phyloP scores from a whole-genome alignment of 1,140 invertebrate species.

The Caerostris darwini region DNA sequence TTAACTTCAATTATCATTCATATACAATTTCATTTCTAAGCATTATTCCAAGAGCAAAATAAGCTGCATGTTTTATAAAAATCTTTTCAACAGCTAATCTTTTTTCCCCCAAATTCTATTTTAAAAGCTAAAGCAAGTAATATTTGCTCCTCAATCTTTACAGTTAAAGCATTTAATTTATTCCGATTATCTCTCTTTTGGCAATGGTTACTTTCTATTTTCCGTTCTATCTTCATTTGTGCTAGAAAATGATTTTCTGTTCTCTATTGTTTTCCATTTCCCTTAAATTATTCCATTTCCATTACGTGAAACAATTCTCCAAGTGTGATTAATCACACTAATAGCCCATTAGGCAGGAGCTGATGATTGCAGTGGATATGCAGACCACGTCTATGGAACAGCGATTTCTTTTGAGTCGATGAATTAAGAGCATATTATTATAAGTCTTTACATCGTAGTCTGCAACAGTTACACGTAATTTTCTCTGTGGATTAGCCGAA shows the following conservation, averaged over 20 bases:
- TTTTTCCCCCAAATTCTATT: too few species aligned
- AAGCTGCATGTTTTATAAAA: too few species aligned
- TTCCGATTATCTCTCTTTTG: too few species aligned
- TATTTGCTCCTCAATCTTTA: too few species aligned
- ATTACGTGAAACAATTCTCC: conserved; percentile 22
- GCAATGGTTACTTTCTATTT: too few species aligned
- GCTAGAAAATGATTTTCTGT: not conserved
- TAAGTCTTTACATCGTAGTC: not conserved
- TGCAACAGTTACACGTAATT: not conserved
- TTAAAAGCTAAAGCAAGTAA: too few species aligned
- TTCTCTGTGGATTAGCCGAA: not conserved
- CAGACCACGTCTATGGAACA: conserved; percentile 33
- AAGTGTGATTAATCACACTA: conserved; percentile 17
- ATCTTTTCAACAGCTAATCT: too few species aligned
- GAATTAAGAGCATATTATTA: conserved; percentile 24
- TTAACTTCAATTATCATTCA: too few species aligned
- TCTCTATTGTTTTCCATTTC: conserved; percentile 7
- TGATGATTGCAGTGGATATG: conserved; percentile 1
- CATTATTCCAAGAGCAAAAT: too few species aligned
- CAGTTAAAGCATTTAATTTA: too few species aligned
- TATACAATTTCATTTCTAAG: too few species aligned
- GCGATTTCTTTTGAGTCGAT: conserved; percentile 12
- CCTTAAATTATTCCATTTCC: conserved; percentile 18
- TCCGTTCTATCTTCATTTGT: too few species aligned
- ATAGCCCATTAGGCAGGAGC: not conserved